phyloP scores from a whole-genome alignment of 2,113 vertebrate species.

The Speoplatyrhinus poulsoni region DNA sequence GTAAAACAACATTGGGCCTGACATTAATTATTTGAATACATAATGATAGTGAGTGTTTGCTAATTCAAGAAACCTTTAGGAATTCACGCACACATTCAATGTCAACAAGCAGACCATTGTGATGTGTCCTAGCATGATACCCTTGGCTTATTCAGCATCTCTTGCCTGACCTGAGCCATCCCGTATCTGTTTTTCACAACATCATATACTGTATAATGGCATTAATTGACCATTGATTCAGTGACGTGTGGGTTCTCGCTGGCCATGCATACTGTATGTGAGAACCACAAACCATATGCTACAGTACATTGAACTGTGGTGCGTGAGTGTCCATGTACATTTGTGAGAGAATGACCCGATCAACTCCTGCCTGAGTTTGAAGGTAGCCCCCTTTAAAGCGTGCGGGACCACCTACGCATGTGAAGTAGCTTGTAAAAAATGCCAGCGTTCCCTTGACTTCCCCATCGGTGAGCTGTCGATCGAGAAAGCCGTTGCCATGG shows the following conservation, averaged over 20 bases:
- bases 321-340: background rate
- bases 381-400: background rate
- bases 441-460: background rate
- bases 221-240: background rate
- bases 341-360: background rate
- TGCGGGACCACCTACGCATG: conserved; percentile 40
- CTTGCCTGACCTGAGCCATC: conserved; percentile 34
- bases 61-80: no score
- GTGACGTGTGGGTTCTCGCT: conserved; percentile 3
- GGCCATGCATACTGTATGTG: conserved; percentile 16
- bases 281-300: conserved; percentile 20
- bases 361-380: background rate
- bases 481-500: conserved; percentile 61
- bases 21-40: no score
- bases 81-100: background rate
- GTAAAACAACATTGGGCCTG: no score
- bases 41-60: no score
- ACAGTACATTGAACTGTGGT: background rate
- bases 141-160: conserved; percentile 30
- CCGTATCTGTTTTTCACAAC: conserved; percentile 15
- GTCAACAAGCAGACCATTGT: background rate
- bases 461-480: conserved; percentile 1
- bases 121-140: conserved; percentile 8
- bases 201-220: background rate
- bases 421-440: background rate